Conservation (phyloP, 2,797 vertebrate genomes). For the Glyptemys insculpta region DNA sequence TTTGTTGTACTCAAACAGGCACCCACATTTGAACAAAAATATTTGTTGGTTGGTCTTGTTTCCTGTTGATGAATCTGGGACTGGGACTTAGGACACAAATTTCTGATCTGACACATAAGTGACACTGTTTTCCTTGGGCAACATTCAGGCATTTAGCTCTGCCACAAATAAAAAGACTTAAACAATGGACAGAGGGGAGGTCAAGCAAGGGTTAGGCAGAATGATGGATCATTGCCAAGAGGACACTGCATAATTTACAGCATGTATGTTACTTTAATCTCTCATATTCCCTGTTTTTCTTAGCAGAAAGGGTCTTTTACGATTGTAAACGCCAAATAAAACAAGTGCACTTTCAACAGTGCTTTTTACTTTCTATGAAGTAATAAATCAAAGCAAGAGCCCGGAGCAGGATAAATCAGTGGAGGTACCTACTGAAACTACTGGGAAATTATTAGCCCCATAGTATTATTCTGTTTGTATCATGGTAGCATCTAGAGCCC, state of each 20-base stretch:
- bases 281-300: neutral
- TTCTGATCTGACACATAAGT: conserved; percentile 31
- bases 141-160: conserved; percentile 44
- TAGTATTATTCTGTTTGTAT: neutral
- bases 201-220: conserved; percentile 60
- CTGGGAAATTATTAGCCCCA: conserved; percentile 21
- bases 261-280: conserved; percentile 15
- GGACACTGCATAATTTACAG: conserved; percentile 29
- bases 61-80: conserved; percentile 38
- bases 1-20: neutral
- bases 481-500: neutral
- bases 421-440: conserved; percentile 17
- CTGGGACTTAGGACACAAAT: conserved; percentile 2
- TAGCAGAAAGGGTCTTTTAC: conserved; percentile 28
- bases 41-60: neutral
- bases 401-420: neutral
- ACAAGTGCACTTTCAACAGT: conserved; percentile 18
- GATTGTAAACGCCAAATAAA: conserved; percentile 35
- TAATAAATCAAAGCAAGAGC: conserved; percentile 33
- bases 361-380: neutral
- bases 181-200: conserved; percentile 50
- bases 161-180: conserved; percentile 33
- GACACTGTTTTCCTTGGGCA: conserved; percentile 49
- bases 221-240: conserved; percentile 13
- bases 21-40: conserved; percentile 3